Evolutionary conservation across 2,113 vertebrate species (phyloP).

Genomic region (Zosterops borbonicus): DNA sequence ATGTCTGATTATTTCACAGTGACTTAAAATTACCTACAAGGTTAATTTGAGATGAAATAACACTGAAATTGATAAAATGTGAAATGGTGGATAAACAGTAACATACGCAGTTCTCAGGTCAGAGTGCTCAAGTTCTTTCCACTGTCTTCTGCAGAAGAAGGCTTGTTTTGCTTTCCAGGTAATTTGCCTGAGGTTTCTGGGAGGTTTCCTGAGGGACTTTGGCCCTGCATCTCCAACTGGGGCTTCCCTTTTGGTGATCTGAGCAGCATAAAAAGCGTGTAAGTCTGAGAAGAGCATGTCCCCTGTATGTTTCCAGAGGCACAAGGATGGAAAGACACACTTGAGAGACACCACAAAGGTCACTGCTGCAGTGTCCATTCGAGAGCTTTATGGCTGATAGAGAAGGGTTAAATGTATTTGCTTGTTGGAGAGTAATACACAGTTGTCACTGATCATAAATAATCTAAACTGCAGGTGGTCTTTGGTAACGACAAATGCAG

Average conservation of each 20-base stretch:
- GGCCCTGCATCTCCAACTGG: not conserved
- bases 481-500: conserved; percentile 47
- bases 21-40: not conserved
- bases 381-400: not conserved
- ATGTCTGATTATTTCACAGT: not conserved
- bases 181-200: not conserved
- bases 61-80: not conserved
- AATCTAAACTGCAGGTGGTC: conserved; percentile 65
- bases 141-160: not conserved
- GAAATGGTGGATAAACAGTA: not conserved
- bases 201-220: not conserved
- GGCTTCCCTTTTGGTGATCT: not conserved
- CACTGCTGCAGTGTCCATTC: not conserved
- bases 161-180: not conserved
- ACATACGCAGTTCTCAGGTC: not conserved
- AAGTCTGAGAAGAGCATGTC: not conserved
- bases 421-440: conserved; percentile 10
- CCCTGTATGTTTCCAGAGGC: not conserved
- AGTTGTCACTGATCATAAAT: conserved; percentile 61
- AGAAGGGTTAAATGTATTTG: conserved; percentile 52
- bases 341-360: not conserved
- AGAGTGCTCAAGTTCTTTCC: not conserved
- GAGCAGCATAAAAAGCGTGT: not conserved
- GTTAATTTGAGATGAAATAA: not conserved
- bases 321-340: not conserved